Evolutionary conservation across 2,888 invertebrate species (phyloP).

Genomic region (Blastobasis lacticolella): DNA sequence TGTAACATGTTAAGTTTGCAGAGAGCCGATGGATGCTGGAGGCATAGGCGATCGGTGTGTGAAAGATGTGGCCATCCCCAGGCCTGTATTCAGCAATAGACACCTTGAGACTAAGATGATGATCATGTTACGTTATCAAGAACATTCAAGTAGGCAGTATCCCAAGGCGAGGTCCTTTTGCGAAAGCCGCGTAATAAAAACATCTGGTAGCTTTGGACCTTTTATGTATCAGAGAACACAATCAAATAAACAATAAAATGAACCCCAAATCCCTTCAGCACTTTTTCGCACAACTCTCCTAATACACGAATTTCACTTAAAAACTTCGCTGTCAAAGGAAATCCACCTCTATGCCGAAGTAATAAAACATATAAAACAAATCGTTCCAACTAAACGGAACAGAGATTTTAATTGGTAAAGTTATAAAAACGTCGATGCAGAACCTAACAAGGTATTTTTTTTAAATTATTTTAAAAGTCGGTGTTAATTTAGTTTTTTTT

Average conservation of each 20-base stretch:
- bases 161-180: no score
- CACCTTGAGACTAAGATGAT: no score
- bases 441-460: constrained; percentile 61
- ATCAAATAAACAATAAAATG: constrained; percentile 66
- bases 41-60: no score
- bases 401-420: constrained; percentile 13
- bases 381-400: neutral
- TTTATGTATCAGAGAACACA: constrained; percentile 19
- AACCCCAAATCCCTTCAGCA: constrained; percentile 49
- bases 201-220: constrained; percentile 11
- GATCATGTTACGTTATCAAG: no score
- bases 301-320: no score
- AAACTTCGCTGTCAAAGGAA: neutral
- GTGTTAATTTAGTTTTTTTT: constrained; percentile 65
- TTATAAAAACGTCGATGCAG: constrained; percentile 47
- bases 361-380: constrained; percentile 8
- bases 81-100: no score
- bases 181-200: neutral
- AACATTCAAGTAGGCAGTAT: no score
- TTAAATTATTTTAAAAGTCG: constrained; percentile 64
- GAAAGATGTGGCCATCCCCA: no score
- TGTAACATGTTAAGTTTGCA: no score
- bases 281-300: constrained; percentile 25
- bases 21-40: no score
- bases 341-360: constrained; percentile 16